These are phyloP conservation scores for Norana najaformis DNA, from an alignment of 2,888 invertebrate species.

Conservation along the genomic window DNA sequence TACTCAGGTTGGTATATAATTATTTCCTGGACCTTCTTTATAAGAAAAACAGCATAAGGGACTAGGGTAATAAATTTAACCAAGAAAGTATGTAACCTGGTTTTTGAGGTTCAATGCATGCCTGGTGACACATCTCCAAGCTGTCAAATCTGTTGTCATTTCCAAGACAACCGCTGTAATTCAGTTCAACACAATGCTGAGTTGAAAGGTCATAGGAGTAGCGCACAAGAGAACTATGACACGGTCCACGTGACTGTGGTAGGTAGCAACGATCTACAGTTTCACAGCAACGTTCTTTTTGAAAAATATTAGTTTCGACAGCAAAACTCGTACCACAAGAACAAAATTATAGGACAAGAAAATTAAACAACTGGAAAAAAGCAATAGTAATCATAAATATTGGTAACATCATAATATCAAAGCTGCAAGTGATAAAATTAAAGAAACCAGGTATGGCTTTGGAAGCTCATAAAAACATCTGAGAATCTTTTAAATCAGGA, in stretches of 20 bases:
- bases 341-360: neutral
- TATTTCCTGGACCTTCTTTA: too few species aligned
- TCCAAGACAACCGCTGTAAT: constrained; percentile 83
- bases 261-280: constrained; percentile 41
- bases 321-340: neutral
- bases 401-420: neutral
- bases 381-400: neutral
- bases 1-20: neutral
- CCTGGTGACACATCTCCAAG: constrained; percentile 45
- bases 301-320: too few species aligned
- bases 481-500: too few species aligned
- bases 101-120: constrained; percentile 41
- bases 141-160: constrained; percentile 68
- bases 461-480: too few species aligned
- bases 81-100: constrained; percentile 35
- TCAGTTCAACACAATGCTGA: constrained; percentile 76
- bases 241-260: constrained; percentile 47
- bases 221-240: constrained; percentile 41
- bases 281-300: neutral
- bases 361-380: neutral
- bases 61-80: neutral
- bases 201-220: constrained; percentile 82
- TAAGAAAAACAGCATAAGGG: neutral
- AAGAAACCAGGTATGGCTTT: too few species aligned
- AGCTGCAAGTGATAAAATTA: neutral